Conservation (phyloP, 2,113 vertebrate species). For the Triplophysa tibetana region DNA sequence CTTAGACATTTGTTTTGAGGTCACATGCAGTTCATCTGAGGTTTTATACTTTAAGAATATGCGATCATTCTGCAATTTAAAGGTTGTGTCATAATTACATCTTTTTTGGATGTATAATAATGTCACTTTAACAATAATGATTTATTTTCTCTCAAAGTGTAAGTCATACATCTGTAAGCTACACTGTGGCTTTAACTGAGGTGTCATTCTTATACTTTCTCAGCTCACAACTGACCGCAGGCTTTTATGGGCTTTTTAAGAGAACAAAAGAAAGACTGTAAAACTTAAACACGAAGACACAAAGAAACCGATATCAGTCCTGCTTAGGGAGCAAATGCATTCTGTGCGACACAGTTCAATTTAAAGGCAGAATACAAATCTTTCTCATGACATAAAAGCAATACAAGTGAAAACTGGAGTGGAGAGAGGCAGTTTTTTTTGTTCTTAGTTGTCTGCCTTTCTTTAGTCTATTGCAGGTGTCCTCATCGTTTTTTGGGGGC, state of each 20-base stretch:
- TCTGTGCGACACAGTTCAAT: background rate
- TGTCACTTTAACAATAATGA: too few relatives aligned
- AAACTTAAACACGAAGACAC: constrained; percentile 21
- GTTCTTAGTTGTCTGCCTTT: background rate
- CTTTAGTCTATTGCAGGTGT: background rate
- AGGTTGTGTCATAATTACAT: background rate
- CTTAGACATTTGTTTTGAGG: background rate
- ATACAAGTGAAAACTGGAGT: background rate
- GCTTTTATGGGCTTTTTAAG: constrained; percentile 30
- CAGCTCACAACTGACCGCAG: constrained; percentile 16
- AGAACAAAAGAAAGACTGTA: constrained; percentile 31
- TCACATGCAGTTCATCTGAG: background rate
- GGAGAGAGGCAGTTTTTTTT: background rate
- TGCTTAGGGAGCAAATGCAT: constrained; percentile 8
- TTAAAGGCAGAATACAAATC: background rate
- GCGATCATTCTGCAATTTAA: background rate
- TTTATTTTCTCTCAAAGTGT: constrained; percentile 17
- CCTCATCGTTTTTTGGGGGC: too few relatives aligned
- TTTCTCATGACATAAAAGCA: background rate
- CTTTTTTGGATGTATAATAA: background rate
- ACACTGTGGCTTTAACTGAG: background rate
- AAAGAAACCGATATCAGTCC: constrained; percentile 14
- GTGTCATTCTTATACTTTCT: constrained; percentile 16
- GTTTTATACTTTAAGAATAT: background rate
- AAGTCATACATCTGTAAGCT: background rate